These are phyloP conservation scores for Typhlichthys subterraneus DNA, from an alignment of 2,797 vertebrate genomes.

Conservation along the genomic window DNA sequence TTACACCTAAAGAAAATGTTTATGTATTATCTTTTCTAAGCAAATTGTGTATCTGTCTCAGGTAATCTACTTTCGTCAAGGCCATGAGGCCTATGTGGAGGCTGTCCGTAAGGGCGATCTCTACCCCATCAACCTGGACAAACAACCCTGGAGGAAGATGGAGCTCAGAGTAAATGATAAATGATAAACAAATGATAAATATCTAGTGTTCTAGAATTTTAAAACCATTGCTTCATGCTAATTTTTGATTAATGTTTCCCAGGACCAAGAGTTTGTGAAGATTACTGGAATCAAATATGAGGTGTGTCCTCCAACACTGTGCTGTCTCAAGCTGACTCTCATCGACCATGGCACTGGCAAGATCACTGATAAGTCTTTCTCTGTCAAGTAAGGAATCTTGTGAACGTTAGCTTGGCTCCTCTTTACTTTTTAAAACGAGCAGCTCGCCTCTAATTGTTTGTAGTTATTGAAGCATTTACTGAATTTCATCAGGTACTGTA, in stretches of 20 bases:
- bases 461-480: too few species aligned
- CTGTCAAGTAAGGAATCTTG: conserved; percentile 83
- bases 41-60: conserved; percentile 48
- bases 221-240: too few species aligned
- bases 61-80: conserved; percentile 98
- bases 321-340: conserved; percentile 93
- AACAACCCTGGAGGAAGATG: conserved; percentile 95
- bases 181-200: not conserved
- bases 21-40: not conserved
- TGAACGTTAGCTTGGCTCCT: too few species aligned
- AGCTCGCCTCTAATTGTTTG: too few species aligned
- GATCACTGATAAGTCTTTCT: conserved; percentile 90
- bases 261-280: conserved; percentile 99
- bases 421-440: too few species aligned
- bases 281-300: conserved; percentile 96
- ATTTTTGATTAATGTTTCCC: not conserved
- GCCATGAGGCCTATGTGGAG: conserved; percentile 95
- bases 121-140: conserved; percentile 88
- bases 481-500: not conserved
- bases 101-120: conserved; percentile 87
- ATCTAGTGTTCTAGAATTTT: too few species aligned
- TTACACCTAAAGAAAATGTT: too few species aligned
- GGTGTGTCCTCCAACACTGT: conserved; percentile 92
- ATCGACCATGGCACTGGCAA: conserved; percentile 91
- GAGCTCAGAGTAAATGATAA: conserved; percentile 83